Conservation (phyloP, 2,888 invertebrate species). For the Caenorhabditis uteleia region DNA sequence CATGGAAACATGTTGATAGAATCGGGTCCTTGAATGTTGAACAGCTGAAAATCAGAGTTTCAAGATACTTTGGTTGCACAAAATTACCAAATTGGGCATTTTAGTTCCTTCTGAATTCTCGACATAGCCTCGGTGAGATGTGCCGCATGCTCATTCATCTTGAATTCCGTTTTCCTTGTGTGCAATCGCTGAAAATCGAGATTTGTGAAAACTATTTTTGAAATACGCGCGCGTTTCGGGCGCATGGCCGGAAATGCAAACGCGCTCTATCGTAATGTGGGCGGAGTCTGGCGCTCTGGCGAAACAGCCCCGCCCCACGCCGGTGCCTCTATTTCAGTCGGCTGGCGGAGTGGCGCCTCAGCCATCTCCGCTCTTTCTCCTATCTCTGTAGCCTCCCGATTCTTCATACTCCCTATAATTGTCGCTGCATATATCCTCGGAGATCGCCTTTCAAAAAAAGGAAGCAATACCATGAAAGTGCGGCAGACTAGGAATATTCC, state of each 20-base stretch:
- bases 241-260: constrained; percentile 7
- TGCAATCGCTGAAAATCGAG: too few relatives aligned
- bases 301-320: constrained; percentile 18
- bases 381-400: constrained; percentile 10
- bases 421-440: constrained; percentile 3
- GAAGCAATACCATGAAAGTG: neutral
- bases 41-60: constrained; percentile 29
- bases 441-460: constrained; percentile 1
- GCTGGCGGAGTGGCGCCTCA: constrained; percentile 23
- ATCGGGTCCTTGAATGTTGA: constrained; percentile 50
- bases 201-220: constrained; percentile 1
- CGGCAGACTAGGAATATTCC: constrained; percentile 2
- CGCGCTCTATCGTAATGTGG: constrained; percentile 23
- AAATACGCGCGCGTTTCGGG: constrained; percentile 12
- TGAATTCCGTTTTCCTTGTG: too few relatives aligned
- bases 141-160: constrained; percentile 17
- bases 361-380: constrained; percentile 17
- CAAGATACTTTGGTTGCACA: neutral
- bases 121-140: constrained; percentile 12
- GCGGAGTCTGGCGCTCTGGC: constrained; percentile 3
- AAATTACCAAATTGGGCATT: constrained; percentile 50
- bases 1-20: constrained; percentile 46
- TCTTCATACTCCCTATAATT: neutral
- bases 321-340: constrained; percentile 34
- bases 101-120: constrained; percentile 41